Conservation (phyloP, 2,113 vertebrate genomes). For the Microcebus ravelobensis region DNA sequence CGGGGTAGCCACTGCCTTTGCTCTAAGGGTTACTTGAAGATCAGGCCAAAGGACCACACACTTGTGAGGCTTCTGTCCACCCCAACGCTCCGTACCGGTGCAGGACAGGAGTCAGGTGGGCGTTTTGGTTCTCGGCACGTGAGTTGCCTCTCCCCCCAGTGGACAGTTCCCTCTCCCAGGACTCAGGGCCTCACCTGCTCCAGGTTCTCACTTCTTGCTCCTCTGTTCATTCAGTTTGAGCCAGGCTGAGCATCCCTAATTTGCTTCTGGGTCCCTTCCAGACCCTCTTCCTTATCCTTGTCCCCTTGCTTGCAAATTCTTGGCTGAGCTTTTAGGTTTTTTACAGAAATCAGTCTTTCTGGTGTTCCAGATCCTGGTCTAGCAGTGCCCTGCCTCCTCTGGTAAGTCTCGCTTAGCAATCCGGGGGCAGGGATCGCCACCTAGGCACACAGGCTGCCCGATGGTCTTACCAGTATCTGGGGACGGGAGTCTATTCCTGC, state of each 20-base stretch:
- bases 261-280: neutral
- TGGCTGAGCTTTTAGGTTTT: neutral
- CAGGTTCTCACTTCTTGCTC: neutral
- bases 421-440: neutral
- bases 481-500: neutral
- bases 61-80: neutral
- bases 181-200: neutral
- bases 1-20: neutral
- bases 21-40: neutral
- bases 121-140: neutral
- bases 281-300: neutral
- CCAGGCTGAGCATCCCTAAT: neutral
- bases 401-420: neutral
- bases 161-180: neutral
- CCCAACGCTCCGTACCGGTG: neutral
- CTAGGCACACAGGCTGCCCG: neutral
- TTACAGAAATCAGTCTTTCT: neutral
- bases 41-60: neutral
- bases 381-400: no score
- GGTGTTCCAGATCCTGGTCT: neutral
- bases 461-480: neutral
- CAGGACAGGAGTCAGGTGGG: neutral
- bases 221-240: neutral
- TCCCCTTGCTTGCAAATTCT: neutral
- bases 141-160: neutral